Conservation (phyloP, 2,797 vertebrate genomes). For the Chaetodon trifasciatus region DNA sequence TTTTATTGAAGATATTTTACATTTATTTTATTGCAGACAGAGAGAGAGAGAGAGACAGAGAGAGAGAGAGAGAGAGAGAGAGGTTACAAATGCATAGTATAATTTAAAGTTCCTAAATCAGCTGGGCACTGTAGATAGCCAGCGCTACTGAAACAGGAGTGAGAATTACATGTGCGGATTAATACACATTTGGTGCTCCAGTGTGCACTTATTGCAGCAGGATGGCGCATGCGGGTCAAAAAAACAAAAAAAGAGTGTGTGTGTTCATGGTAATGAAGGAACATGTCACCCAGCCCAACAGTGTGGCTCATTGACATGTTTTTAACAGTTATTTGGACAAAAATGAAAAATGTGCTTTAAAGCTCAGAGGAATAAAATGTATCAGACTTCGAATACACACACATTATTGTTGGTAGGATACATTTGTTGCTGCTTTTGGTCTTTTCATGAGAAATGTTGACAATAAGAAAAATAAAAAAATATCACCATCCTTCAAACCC, state of each 20-base stretch:
- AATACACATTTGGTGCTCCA: not conserved
- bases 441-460: not conserved
- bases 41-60: no score
- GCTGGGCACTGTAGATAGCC: not conserved
- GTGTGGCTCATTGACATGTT: not conserved
- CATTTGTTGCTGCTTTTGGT: no score
- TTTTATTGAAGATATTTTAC: conserved; percentile 22
- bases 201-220: not conserved
- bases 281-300: no score
- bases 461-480: not conserved
- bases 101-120: not conserved
- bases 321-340: not conserved
- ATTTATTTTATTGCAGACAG: not conserved
- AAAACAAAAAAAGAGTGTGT: not conserved
- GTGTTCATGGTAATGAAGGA: no score
- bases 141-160: not conserved
- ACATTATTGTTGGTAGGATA: not conserved
- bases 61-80: no score
- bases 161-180: not conserved
- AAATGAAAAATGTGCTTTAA: not conserved
- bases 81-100: no score
- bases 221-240: not conserved
- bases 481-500: not conserved
- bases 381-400: not conserved
- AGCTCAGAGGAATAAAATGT: not conserved